A percentile compares a stretch with the other conserved stretches of the same genome.
These are phyloP conservation scores for Eurystomus glaucurus DNA, from an alignment of 2,797 vertebrate species.

Conservation along the genomic window DNA sequence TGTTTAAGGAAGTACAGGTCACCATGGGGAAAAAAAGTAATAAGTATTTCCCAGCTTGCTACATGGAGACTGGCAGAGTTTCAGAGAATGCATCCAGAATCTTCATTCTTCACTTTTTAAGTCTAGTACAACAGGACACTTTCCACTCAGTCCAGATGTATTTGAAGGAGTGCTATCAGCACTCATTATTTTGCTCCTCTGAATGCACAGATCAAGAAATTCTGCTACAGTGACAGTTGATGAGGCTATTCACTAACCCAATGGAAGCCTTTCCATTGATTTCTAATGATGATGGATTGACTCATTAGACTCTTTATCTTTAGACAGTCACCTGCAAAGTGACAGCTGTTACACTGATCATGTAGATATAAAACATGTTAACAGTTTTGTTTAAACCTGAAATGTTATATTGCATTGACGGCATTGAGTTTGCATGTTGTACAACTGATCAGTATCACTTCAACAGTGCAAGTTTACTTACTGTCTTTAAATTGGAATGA, in stretches of 20 bases:
- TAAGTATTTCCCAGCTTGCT: not conserved
- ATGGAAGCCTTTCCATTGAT: not conserved
- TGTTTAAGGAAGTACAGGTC: not conserved
- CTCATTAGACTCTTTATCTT: not conserved
- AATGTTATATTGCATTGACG: not conserved
- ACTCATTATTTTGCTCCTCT: not conserved
- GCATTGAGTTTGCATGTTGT: not conserved
- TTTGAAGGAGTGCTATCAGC: not conserved
- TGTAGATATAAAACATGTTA: not conserved
- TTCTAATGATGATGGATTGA: not conserved
- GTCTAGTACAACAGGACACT: fast-evolving
- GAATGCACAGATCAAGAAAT: not conserved
- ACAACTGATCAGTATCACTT: not conserved
- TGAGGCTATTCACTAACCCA: not conserved
- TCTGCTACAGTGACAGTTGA: fast-evolving
- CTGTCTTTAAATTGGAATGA: not conserved
- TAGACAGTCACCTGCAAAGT: not conserved
- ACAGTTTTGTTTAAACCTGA: not conserved
- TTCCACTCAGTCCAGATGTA: not conserved
- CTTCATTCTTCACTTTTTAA: not conserved
- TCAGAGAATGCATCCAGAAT: not conserved
- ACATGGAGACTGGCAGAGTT: not conserved
- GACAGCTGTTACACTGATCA: not conserved
- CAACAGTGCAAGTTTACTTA: not conserved
- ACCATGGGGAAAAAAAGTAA: not conserved